phyloP scores from a whole-genome alignment of 2,888 invertebrate species.

The Sarcophaga carnaria region DNA sequence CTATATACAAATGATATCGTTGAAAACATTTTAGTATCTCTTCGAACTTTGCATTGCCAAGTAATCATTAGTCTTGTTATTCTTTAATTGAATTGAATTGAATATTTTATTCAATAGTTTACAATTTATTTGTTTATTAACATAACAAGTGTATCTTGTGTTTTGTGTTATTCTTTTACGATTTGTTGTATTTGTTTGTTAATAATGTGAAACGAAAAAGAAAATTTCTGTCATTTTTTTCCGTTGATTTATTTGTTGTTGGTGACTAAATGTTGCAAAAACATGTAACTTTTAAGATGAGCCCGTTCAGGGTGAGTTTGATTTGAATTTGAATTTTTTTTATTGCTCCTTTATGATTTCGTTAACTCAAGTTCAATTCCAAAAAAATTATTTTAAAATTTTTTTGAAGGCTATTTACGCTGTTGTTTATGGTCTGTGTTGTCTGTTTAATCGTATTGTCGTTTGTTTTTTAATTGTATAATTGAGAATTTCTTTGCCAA shows the following conservation, averaged over 20 bases:
- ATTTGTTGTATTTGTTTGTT: background rate
- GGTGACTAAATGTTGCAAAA: slow-evolving; percentile 60
- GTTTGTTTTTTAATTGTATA: slow-evolving; percentile 27
- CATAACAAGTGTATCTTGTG: slow-evolving; percentile 37
- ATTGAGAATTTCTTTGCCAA: slow-evolving; percentile 50
- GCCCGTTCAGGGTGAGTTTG: slow-evolving; percentile 71
- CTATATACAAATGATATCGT: background rate
- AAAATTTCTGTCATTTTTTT: slow-evolving; percentile 3
- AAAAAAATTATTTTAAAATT: slow-evolving; percentile 3
- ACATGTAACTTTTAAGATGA: slow-evolving; percentile 69
- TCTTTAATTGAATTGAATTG: slow-evolving; percentile 12
- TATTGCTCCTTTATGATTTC: background rate
- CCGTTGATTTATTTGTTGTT: no score
- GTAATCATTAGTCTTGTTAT: background rate
- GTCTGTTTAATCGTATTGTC: slow-evolving; percentile 10
- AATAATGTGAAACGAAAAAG: slow-evolving; percentile 42
- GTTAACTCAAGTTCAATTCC: slow-evolving; percentile 25
- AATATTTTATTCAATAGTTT: background rate
- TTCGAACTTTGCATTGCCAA: slow-evolving; percentile 27
- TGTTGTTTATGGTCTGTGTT: background rate
- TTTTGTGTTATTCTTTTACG: background rate
- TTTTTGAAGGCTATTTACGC: slow-evolving; percentile 1
- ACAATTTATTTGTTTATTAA: slow-evolving; percentile 8
- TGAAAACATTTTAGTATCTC: slow-evolving; percentile 33
- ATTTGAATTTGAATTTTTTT: background rate